These are phyloP conservation scores for Podargus strigoides DNA, from an alignment of 2,797 vertebrate genomes.

Conservation along the genomic window DNA sequence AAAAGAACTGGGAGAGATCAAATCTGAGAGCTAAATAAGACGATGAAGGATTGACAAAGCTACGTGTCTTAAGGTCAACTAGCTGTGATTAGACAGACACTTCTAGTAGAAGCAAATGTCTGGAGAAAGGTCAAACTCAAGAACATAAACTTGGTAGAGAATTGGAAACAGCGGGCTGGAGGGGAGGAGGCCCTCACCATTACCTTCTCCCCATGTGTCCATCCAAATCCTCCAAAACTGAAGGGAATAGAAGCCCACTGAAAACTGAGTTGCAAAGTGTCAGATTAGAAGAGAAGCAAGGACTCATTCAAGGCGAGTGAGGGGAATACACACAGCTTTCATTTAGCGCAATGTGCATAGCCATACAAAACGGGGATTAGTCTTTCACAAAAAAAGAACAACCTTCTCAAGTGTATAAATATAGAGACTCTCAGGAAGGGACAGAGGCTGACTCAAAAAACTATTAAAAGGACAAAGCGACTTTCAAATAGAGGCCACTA, in stretches of 20 bases:
- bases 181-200: not conserved
- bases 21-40: not conserved
- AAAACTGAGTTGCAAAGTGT: not conserved
- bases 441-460: constrained; percentile 5
- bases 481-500: constrained; percentile 25
- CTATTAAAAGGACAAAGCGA: constrained; percentile 28
- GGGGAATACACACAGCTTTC: not conserved
- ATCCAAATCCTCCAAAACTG: not conserved
- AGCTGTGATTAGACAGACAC: not conserved
- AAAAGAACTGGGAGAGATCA: not conserved
- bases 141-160: not conserved
- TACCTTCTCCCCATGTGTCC: not conserved
- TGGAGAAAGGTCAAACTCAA: not conserved
- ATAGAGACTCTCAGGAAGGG: constrained; percentile 9
- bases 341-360: not conserved
- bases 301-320: not conserved
- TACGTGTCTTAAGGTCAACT: not conserved
- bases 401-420: constrained; percentile 14
- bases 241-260: not conserved
- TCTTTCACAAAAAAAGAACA: not conserved
- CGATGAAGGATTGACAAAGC: not conserved
- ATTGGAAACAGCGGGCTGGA: not conserved
- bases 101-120: not conserved
- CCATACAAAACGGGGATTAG: constrained; percentile 19
- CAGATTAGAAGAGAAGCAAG: not conserved